phyloP scores from a whole-genome alignment of 1,140 invertebrate species.

The Parasteatoda tepidariorum region DNA sequence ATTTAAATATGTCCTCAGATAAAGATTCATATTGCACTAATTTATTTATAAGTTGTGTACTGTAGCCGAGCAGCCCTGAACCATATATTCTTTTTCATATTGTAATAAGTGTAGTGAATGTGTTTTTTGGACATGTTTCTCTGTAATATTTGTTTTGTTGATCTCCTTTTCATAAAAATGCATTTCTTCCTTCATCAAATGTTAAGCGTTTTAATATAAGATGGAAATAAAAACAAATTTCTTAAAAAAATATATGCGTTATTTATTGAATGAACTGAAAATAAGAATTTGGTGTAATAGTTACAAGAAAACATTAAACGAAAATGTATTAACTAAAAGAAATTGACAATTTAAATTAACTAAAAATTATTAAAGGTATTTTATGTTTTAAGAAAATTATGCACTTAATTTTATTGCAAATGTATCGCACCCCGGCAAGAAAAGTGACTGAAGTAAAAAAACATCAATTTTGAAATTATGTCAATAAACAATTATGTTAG shows the following conservation, averaged over 20 bases:
- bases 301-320: too few relatives aligned
- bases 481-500: too few relatives aligned
- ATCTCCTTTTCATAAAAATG: slow-evolving; percentile 49
- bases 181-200: slow-evolving; percentile 58
- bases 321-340: too few relatives aligned
- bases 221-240: slow-evolving; percentile 52
- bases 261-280: not conserved
- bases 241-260: not conserved
- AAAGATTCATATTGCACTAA: too few relatives aligned
- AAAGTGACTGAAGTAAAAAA: too few relatives aligned
- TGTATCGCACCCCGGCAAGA: too few relatives aligned
- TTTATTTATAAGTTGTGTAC: not conserved
- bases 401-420: too few relatives aligned
- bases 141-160: slow-evolving; percentile 47
- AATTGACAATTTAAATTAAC: too few relatives aligned
- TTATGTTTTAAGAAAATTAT: too few relatives aligned
- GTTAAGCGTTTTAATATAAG: slow-evolving; percentile 56
- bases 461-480: too few relatives aligned
- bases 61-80: not conserved
- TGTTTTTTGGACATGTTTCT: slow-evolving; percentile 7
- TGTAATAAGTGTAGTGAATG: slow-evolving; percentile 18
- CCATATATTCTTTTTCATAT: not conserved
- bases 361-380: too few relatives aligned
- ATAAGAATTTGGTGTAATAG: not conserved
- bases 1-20: too few relatives aligned